Percentiles rank a stretch among this genome's conserved stretches.
Conservation (phyloP, 2,797 vertebrate genomes). For the Malacoraja senta region DNA sequence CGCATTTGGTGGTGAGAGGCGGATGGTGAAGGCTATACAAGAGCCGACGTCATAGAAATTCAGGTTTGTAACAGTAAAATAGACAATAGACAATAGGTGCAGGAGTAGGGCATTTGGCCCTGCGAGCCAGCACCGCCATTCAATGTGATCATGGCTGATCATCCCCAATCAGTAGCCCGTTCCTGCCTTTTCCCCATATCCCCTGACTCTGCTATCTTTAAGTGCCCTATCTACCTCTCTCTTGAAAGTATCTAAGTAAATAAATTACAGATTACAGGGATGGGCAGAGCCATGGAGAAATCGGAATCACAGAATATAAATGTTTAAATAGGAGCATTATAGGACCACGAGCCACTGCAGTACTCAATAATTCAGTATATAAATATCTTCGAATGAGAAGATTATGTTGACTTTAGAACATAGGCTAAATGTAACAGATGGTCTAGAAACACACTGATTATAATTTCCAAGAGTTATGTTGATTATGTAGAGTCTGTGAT, state of each 20-base stretch:
- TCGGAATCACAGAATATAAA: neutral
- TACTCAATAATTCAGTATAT: neutral
- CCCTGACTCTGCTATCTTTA: too few relatives aligned
- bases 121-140: too few relatives aligned
- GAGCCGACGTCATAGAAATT: neutral
- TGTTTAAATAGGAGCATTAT: neutral
- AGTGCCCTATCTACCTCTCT: too few relatives aligned
- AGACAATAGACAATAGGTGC: too few relatives aligned
- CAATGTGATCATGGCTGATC: too few relatives aligned
- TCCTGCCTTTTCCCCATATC: too few relatives aligned
- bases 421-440: neutral
- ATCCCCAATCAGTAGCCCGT: too few relatives aligned
- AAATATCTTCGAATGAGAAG: neutral
- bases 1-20: neutral
- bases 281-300: neutral
- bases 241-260: too few relatives aligned
- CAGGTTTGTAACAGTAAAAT: neutral
- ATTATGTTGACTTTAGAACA: too few relatives aligned
- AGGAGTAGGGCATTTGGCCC: too few relatives aligned
- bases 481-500: neutral
- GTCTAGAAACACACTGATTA: neutral
- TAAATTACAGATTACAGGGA: neutral
- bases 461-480: neutral
- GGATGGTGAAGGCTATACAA: neutral
- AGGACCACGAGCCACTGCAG: neutral